These are phyloP conservation scores for Solen grandis DNA, from an alignment of 1,140 invertebrate species.

Conservation along the genomic window DNA sequence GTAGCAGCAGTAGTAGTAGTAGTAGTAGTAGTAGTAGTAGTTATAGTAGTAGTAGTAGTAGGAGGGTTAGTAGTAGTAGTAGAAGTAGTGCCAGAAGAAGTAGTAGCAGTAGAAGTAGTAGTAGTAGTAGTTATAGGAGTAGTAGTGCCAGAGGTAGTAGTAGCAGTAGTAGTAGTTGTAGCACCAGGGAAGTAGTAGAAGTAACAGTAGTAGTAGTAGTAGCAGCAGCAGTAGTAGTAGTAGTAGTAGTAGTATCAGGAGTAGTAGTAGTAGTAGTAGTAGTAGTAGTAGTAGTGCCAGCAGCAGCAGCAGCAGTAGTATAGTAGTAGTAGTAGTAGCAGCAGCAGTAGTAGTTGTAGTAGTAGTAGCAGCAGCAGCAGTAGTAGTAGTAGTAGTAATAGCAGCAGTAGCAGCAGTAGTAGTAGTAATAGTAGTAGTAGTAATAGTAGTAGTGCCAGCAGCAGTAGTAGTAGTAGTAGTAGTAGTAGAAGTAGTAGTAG, in stretches of 20 bases:
- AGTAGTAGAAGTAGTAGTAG: constrained; percentile 3
- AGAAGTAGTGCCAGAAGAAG: not conserved
- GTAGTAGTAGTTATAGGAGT: too few species aligned
- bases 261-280: too few species aligned
- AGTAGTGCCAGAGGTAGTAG: too few species aligned
- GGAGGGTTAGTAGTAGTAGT: not conserved
- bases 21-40: constrained; percentile 4
- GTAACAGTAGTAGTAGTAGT: constrained; percentile 4
- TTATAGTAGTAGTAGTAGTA: constrained; percentile 2
- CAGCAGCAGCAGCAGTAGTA: constrained; percentile 1
- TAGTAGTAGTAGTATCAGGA: too few species aligned
- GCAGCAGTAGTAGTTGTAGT: constrained; percentile 2
- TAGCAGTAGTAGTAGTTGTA: too few species aligned
- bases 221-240: constrained; percentile 3
- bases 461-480: constrained; percentile 3
- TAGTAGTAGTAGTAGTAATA: constrained; percentile 7
- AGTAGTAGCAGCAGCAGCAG: constrained; percentile 5
- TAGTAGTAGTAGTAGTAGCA: too few species aligned
- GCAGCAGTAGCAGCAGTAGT: constrained; percentile 5
- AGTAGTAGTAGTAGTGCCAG: constrained; percentile 1
- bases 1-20: constrained; percentile 4
- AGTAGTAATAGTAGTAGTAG: constrained; percentile 7
- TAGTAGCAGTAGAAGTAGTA: constrained; percentile 1
- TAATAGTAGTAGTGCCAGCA: constrained; percentile 3
- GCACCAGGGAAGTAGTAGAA: too few species aligned